Percentiles rank a stretch among this genome's conserved stretches.
These are phyloP conservation scores for Heliothis subflexa DNA, from an alignment of 1,140 invertebrate species.

Conservation along the genomic window DNA sequence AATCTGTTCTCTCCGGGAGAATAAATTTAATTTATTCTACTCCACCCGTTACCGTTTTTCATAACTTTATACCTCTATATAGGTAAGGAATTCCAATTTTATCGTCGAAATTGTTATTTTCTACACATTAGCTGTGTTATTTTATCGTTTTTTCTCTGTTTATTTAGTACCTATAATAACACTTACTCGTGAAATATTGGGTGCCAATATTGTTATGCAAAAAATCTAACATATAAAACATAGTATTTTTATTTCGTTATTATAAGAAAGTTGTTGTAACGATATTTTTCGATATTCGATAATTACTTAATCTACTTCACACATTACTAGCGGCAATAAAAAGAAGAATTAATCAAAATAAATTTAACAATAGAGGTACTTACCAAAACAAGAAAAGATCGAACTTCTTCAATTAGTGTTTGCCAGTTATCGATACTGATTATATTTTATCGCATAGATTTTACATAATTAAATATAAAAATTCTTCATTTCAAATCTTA, in stretches of 20 bases:
- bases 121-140: conserved; percentile 40
- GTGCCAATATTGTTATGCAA: background rate
- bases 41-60: conserved; percentile 46
- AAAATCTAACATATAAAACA: background rate
- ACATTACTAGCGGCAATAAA: too few relatives aligned
- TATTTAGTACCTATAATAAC: conserved; percentile 33
- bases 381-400: too few relatives aligned
- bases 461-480: too few relatives aligned
- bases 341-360: too few relatives aligned
- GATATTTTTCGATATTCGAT: too few relatives aligned
- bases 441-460: too few relatives aligned
- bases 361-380: too few relatives aligned
- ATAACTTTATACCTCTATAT: conserved; percentile 19
- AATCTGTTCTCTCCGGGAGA: conserved; percentile 28
- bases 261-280: too few relatives aligned
- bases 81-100: conserved; percentile 44
- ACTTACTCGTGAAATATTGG: background rate
- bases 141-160: conserved; percentile 24
- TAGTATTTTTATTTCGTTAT: too few relatives aligned
- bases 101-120: conserved; percentile 43
- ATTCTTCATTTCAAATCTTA: background rate
- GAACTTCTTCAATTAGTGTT: too few relatives aligned
- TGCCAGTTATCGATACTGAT: too few relatives aligned
- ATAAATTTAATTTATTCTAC: conserved; percentile 47
- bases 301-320: too few relatives aligned